These are phyloP conservation scores for Diploscapter pachys DNA, from an alignment of 1,140 invertebrate genomes.

Conservation along the genomic window DNA sequence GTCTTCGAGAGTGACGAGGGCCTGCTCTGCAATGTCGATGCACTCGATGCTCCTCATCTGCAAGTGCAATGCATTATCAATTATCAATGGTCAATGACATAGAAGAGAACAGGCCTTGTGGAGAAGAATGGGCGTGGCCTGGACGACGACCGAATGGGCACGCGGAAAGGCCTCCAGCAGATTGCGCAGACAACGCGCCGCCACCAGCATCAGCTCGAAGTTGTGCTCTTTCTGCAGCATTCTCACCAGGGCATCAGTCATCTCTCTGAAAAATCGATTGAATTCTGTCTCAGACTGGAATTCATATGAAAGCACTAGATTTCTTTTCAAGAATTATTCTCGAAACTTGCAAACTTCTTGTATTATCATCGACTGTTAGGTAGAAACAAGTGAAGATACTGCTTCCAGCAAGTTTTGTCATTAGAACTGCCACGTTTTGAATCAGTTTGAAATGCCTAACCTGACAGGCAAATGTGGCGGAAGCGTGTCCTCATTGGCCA, in stretches of 20 bases:
- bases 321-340: too few relatives aligned
- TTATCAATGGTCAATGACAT: too few relatives aligned
- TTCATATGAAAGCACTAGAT: too few relatives aligned
- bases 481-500: slow-evolving; percentile 98
- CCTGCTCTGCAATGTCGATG: slow-evolving; percentile 54
- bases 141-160: slow-evolving; percentile 89
- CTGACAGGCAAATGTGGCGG: slow-evolving; percentile 69
- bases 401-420: too few relatives aligned
- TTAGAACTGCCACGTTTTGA: too few relatives aligned
- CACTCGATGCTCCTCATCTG: slow-evolving; percentile 53
- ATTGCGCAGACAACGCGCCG: slow-evolving; percentile 92
- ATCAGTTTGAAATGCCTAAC: too few relatives aligned
- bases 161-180: slow-evolving; percentile 98
- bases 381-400: too few relatives aligned
- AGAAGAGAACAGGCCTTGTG: slow-evolving; percentile 53
- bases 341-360: too few relatives aligned
- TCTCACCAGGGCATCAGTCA: slow-evolving; percentile 78
- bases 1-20: slow-evolving; percentile 51
- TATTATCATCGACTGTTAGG: too few relatives aligned
- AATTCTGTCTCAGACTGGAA: too few relatives aligned
- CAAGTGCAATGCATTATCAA: too few relatives aligned
- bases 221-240: slow-evolving; percentile 73
- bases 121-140: slow-evolving; percentile 81
- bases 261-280: slow-evolving; percentile 74
- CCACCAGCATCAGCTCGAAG: slow-evolving; percentile 99